Base-by-base conservation (phyloP, 2,797 vertebrate genomes). In the Lutjanus campechanus region DNA sequence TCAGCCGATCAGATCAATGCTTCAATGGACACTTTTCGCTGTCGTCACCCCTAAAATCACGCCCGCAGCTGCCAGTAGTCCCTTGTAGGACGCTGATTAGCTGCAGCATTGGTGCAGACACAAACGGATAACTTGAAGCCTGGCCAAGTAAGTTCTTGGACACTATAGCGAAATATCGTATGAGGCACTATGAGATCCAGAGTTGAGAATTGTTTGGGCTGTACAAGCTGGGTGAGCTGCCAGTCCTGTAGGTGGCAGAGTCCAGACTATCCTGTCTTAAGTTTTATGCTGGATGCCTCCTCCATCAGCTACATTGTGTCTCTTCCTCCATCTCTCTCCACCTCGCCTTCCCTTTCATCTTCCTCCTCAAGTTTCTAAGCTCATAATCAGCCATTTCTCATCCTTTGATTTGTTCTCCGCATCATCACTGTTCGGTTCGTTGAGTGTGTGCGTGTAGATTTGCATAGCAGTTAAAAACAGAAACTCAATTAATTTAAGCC, bases 401-500 rank as follows among this genome's bases (percentile, higher is more conserved):
- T 65, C 68, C 75, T 84, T 82, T 85, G 76, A 90, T 79, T 85
- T 79, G 44, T 60, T 79, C 61, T 75, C 47, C 4, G 19, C 50
- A 71, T 76, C 60, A 1, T 80, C 66, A 73, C 58, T 58, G 49
- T 54, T 75, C 5, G 44, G 46, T 66, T 65, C 46, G 63, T 50
- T 70, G 77, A 62, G 41, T 73, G 55, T 10, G 55, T 22, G 9
- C 22, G 20, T 55, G 20, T 25, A 56, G 53, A 81, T 69, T 76
- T 71, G 70, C 69, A 62, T 76, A 54, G 65, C 70, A 29, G 76
- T 83, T 87, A 76, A 83, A 88, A 85, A 79, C 63, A 78, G 76
- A 78, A 90, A 83, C 77, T 79, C 76, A 86, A 81, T 90, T 86
- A 85, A 84, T 84, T 79, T 69, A 84, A 84, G 69, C 55, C 63